Evolutionary conservation across 2,888 invertebrate species (phyloP).

Genomic region (Thymelicus lineola): DNA sequence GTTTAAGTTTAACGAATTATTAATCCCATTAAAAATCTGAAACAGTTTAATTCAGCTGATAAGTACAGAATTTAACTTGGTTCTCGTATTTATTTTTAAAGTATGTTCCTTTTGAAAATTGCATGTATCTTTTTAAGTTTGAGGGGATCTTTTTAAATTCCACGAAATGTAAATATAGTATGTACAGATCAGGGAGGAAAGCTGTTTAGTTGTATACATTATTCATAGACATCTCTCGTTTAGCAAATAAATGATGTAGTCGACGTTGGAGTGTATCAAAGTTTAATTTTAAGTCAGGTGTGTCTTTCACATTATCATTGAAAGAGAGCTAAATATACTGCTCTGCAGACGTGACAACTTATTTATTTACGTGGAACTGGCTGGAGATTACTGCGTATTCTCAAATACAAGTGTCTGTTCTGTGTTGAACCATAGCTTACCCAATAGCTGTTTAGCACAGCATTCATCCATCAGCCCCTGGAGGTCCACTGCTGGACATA

Average conservation of each 20-base stretch:
- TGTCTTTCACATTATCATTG: neutral
- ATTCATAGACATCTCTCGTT: slow-evolving; percentile 20
- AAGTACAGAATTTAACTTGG: neutral
- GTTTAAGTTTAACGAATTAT: too few relatives aligned
- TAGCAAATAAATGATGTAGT: slow-evolving; percentile 16
- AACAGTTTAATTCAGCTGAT: neutral
- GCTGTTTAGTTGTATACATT: slow-evolving; percentile 28
- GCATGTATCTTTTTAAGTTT: slow-evolving; percentile 12
- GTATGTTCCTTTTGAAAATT: neutral
- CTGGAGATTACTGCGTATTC: neutral
- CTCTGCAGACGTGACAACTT: neutral
- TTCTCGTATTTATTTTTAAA: neutral
- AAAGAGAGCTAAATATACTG: neutral
- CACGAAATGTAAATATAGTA: slow-evolving; percentile 26
- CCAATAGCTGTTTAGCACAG: too few relatives aligned
- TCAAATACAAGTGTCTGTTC: neutral
- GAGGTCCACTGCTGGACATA: too few relatives aligned
- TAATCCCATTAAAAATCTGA: too few relatives aligned
- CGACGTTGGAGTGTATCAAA: neutral
- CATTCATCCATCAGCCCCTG: too few relatives aligned
- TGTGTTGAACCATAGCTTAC: too few relatives aligned
- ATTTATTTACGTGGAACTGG: neutral
- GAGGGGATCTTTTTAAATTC: slow-evolving; percentile 26
- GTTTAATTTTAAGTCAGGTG: neutral
- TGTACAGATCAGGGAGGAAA: slow-evolving; percentile 20